These are phyloP conservation scores for Meriones unguiculatus DNA, from an alignment of 2,113 vertebrate species.

Conservation along the genomic window DNA sequence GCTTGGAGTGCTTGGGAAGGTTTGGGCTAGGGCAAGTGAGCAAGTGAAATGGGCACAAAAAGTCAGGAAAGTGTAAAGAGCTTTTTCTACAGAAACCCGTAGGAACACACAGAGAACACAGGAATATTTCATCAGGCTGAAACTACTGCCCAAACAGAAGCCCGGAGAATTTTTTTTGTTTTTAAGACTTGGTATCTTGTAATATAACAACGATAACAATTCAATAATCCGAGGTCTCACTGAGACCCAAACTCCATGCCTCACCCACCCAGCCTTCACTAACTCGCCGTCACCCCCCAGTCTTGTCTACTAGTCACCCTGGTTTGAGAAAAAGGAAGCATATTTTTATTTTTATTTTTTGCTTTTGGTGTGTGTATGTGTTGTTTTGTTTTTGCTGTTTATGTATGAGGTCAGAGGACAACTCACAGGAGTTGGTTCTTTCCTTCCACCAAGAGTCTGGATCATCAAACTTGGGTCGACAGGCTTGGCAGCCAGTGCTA, in stretches of 20 bases:
- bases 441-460: background rate
- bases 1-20: background rate
- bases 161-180: background rate
- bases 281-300: rapidly evolving
- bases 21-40: background rate
- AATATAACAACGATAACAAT: background rate
- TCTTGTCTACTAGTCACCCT: background rate
- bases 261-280: background rate
- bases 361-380: background rate
- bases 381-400: background rate
- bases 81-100: background rate
- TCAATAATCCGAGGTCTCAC: background rate
- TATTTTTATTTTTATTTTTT: background rate
- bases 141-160: no score
- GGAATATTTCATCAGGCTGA: no score
- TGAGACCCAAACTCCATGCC: background rate
- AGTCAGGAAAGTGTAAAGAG: background rate
- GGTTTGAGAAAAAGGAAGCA: background rate
- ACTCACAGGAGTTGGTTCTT: background rate
- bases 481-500: background rate
- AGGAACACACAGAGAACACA: background rate
- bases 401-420: background rate
- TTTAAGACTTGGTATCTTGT: background rate
- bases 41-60: background rate
- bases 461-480: background rate